phyloP scores from a whole-genome alignment of 1,140 invertebrate species.

The Aphaenogaster rudis region DNA sequence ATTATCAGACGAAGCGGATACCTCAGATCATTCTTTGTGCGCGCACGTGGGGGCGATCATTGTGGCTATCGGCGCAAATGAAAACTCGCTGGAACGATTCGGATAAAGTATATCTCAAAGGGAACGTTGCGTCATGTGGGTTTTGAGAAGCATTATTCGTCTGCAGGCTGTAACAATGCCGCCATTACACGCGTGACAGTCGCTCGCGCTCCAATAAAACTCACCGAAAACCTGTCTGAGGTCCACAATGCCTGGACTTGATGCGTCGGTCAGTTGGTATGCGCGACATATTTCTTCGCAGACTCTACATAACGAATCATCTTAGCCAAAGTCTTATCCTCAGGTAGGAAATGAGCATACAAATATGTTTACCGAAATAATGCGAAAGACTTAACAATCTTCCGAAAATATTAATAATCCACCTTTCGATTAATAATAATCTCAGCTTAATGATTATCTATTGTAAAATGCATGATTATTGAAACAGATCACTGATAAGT shows the following conservation, averaged over 20 bases:
- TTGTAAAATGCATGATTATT: neutral
- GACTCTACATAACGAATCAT: constrained; percentile 60
- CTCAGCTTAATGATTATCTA: neutral
- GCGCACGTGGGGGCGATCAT: constrained; percentile 52
- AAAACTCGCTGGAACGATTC: constrained; percentile 66
- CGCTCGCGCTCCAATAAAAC: constrained; percentile 79
- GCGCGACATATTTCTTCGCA: constrained; percentile 64
- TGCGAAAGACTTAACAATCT: neutral
- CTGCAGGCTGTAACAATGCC: constrained; percentile 71
- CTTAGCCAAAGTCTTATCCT: constrained; percentile 1
- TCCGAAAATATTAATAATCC: neutral
- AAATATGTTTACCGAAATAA: neutral
- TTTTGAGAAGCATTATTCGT: constrained; percentile 71
- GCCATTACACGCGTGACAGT: constrained; percentile 79
- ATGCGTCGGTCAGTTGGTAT: constrained; percentile 70
- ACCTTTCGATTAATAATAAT: neutral
- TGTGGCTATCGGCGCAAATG: constrained; percentile 52
- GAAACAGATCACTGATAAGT: too few relatives aligned
- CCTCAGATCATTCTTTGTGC: constrained; percentile 63
- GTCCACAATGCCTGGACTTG: constrained; percentile 71
- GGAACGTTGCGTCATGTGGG: constrained; percentile 70
- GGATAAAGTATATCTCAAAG: constrained; percentile 49
- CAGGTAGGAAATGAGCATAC: neutral
- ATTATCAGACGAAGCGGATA: constrained; percentile 75
- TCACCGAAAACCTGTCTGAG: constrained; percentile 69